Evolutionary conservation across 1,140 invertebrate species (phyloP).

Genomic region (Wiebesia pumilae): DNA sequence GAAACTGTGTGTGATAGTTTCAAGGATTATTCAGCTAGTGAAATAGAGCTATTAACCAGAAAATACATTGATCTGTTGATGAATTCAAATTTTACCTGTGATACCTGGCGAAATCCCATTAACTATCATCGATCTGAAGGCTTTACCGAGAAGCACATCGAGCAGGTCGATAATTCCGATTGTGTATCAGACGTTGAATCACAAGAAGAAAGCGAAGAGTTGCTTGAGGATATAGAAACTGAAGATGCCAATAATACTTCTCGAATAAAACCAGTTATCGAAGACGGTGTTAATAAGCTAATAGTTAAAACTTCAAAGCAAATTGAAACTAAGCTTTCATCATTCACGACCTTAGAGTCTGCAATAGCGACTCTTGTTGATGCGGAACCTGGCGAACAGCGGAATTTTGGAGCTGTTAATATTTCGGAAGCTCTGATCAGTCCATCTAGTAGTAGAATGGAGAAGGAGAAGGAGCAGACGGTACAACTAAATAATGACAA

Average conservation of each 20-base stretch:
- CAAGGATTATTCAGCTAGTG: constrained; percentile 52
- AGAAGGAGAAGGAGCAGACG: background rate
- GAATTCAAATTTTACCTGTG: constrained; percentile 50
- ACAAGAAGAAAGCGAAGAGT: constrained; percentile 8
- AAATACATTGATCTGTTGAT: constrained; percentile 49
- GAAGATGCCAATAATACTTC: background rate
- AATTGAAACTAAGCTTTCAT: background rate
- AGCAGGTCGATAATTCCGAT: constrained; percentile 39
- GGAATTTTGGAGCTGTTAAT: background rate
- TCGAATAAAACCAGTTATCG: background rate
- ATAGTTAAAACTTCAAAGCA: background rate
- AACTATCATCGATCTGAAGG: constrained; percentile 25
- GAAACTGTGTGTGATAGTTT: constrained; percentile 41
- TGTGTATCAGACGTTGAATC: constrained; percentile 28
- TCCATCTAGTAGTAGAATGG: background rate
- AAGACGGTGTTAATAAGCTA: background rate
- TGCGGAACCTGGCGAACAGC: background rate
- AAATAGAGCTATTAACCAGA: constrained; percentile 51
- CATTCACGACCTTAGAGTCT: constrained; percentile 12
- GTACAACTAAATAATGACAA: background rate
- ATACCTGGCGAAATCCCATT: constrained; percentile 43
- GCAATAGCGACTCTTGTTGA: constrained; percentile 7
- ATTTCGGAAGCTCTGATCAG: constrained; percentile 9
- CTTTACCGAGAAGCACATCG: background rate
- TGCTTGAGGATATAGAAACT: background rate